These are phyloP conservation scores for Oithona nana DNA, from an alignment of 2,888 invertebrate species.

Conservation along the genomic window DNA sequence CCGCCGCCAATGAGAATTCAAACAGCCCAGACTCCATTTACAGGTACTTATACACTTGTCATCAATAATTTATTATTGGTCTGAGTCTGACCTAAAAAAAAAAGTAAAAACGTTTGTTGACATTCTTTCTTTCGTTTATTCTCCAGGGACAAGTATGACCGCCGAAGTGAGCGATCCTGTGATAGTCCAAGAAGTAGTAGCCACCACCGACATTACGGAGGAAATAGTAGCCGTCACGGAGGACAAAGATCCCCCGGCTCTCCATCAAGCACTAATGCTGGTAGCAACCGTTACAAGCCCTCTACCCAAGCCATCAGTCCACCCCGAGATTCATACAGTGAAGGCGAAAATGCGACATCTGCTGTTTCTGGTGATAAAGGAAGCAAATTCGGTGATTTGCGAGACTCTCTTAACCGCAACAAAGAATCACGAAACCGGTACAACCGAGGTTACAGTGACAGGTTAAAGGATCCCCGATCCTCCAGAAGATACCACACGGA, in stretches of 20 bases:
- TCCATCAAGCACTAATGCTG: neutral
- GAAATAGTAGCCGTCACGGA: conserved; percentile 6
- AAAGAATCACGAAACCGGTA: neutral
- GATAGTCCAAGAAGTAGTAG: neutral
- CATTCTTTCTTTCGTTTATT: too few relatives aligned
- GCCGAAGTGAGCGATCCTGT: neutral
- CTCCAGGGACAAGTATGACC: neutral
- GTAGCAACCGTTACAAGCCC: conserved; percentile 3
- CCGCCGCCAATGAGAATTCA: neutral
- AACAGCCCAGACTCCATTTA: neutral
- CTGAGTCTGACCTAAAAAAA: too few relatives aligned
- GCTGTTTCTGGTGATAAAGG: neutral
- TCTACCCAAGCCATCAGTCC: conserved; percentile 6
- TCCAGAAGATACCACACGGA: neutral
- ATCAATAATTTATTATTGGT: too few relatives aligned
- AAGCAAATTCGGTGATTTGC: neutral
- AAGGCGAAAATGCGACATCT: neutral
- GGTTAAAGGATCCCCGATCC: neutral
- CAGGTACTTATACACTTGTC: too few relatives aligned
- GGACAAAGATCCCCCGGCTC: neutral
- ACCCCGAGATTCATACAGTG: neutral
- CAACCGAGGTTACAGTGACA: neutral
- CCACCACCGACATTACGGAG: conserved; percentile 17
- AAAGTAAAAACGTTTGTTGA: too few relatives aligned
- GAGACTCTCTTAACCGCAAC: conserved; percentile 5